These are phyloP conservation scores for Tachina fera DNA, from an alignment of 2,888 invertebrate genomes.

Conservation along the genomic window DNA sequence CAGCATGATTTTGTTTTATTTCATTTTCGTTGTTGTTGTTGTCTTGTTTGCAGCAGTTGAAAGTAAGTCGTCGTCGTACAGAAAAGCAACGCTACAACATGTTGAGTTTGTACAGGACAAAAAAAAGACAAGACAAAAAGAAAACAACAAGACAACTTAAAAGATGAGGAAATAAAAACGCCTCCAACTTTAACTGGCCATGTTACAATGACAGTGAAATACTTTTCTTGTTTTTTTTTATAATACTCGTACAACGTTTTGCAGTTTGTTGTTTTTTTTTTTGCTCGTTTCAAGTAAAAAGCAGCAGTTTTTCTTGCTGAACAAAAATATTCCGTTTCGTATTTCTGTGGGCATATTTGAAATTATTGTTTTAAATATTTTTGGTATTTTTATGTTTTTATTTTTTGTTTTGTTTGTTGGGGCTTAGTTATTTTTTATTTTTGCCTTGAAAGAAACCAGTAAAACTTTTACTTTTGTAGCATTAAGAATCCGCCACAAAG, in stretches of 20 bases:
- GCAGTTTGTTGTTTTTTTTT: background rate
- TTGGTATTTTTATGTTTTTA: conserved; percentile 7
- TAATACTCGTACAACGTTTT: background rate
- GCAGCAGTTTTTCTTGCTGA: conserved; percentile 9
- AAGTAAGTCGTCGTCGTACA: conserved; percentile 17
- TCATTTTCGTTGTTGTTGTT: conserved; percentile 27
- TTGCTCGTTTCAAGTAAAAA: background rate
- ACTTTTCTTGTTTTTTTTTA: conserved; percentile 11
- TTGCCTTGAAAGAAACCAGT: conserved; percentile 3
- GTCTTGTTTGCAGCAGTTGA: conserved; percentile 33
- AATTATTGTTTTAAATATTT: conserved; percentile 47
- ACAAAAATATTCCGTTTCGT: conserved; percentile 16
- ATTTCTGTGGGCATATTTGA: conserved; percentile 42
- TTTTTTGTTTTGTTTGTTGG: background rate
- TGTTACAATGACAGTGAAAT: conserved; percentile 69
- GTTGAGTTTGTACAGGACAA: background rate
- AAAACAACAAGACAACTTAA: background rate
- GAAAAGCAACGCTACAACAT: conserved; percentile 13
- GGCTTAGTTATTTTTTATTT: background rate
- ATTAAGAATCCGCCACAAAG: conserved; percentile 25
- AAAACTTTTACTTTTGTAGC: conserved; percentile 62
- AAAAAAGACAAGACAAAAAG: background rate
- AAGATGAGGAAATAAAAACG: conserved; percentile 47
- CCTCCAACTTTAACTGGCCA: conserved; percentile 68
- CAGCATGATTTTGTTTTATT: conserved; percentile 41